A percentile compares a stretch with the other conserved stretches of the same genome.
These are phyloP conservation scores for Gobius niger DNA, from an alignment of 2,113 vertebrate species.

Conservation along the genomic window DNA sequence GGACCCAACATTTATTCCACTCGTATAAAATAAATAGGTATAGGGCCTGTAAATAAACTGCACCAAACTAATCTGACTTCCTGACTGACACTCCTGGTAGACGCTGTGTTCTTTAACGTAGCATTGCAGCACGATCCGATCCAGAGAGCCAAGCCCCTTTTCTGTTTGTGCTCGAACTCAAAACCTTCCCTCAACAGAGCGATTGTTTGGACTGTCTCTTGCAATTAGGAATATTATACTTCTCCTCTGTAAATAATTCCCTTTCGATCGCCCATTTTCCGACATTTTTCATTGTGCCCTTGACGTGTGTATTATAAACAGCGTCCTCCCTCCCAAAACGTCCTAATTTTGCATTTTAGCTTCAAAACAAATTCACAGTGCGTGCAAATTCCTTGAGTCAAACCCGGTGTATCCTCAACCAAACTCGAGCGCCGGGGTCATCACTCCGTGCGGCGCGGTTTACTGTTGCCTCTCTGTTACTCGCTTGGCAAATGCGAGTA, in stretches of 20 bases:
- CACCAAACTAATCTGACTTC: too few species aligned
- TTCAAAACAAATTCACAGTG: constrained; percentile 11
- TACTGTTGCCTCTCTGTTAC: constrained; percentile 48
- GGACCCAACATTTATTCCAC: too few species aligned
- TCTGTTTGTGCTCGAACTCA: background rate
- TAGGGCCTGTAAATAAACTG: too few species aligned
- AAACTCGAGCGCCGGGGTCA: constrained; percentile 32
- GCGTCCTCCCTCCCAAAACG: background rate
- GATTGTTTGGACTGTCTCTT: constrained; percentile 7
- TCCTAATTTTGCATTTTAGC: constrained; percentile 1
- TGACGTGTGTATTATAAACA: constrained; percentile 9
- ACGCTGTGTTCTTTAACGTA: background rate
- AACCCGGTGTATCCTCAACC: constrained; percentile 23
- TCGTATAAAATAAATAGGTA: too few species aligned
- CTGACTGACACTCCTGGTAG: background rate
- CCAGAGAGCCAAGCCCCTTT: background rate
- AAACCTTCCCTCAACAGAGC: background rate
- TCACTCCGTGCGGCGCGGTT: constrained; percentile 13
- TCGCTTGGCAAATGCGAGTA: constrained; percentile 55
- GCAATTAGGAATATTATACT: constrained; percentile 11
- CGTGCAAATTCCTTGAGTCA: constrained; percentile 16
- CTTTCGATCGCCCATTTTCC: background rate
- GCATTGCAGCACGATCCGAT: background rate
- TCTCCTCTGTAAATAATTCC: constrained; percentile 5
- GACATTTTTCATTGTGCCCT: constrained; percentile 5